phyloP scores from a whole-genome alignment of 92 coral and sea anemone genomes.

The Epizoanthus scotinus region DNA sequence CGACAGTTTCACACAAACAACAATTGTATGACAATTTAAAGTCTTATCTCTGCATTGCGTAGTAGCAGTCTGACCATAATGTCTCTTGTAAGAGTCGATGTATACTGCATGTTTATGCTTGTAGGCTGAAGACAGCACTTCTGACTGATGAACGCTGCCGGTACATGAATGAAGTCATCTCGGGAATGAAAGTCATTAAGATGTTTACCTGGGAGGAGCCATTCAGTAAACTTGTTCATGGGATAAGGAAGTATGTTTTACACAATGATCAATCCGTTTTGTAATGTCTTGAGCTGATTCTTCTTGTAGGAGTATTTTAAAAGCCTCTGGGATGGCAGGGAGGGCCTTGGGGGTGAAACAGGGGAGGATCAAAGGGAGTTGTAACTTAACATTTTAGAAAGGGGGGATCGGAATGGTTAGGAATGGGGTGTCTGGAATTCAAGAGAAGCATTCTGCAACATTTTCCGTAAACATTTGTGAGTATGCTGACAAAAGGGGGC shows the following conservation, averaged over 20 bases:
- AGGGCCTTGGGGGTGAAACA: too few species aligned
- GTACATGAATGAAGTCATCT: constrained; percentile 81
- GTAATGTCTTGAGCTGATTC: background rate
- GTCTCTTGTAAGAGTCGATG: background rate
- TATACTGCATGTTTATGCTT: background rate
- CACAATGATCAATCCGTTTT: background rate
- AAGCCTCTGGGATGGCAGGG: background rate
- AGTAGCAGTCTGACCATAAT: too few species aligned
- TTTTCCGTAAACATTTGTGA: too few species aligned
- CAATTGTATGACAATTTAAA: too few species aligned
- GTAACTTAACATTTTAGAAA: background rate
- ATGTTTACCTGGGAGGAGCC: constrained; percentile 92
- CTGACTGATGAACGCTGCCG: constrained; percentile 83
- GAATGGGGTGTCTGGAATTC: too few species aligned
- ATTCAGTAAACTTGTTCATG: constrained; percentile 61
- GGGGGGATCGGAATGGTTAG: too few species aligned
- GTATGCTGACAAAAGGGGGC: too few species aligned
- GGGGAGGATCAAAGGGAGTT: background rate
- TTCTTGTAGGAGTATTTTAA: background rate
- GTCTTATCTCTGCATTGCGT: too few species aligned
- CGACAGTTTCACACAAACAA: too few species aligned
- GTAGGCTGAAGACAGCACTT: constrained; percentile 75
- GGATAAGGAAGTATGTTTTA: constrained; percentile 66
- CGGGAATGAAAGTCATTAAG: constrained; percentile 83
- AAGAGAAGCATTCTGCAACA: too few species aligned